Percentiles rank a stretch among this genome's conserved stretches.
These are phyloP conservation scores for Apotomis capreana DNA, from an alignment of 2,888 invertebrate genomes.

Conservation along the genomic window DNA sequence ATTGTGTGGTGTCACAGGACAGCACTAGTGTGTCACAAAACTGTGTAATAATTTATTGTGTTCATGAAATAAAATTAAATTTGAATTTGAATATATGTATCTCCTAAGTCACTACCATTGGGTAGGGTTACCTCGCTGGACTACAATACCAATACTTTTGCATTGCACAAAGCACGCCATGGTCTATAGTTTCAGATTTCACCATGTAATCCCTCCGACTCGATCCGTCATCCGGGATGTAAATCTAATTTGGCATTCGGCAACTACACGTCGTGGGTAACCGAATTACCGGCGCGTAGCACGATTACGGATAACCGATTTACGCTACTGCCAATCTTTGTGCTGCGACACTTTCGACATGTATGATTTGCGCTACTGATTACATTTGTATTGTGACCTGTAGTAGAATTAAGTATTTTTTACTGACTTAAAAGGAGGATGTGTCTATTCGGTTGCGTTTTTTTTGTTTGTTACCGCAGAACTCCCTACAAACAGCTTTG, in stretches of 20 bases:
- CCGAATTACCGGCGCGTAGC: slow-evolving; percentile 66
- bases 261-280: slow-evolving; percentile 66
- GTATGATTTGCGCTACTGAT: slow-evolving; percentile 29
- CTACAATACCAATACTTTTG: too few relatives aligned
- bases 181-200: slow-evolving; percentile 40
- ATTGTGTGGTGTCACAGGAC: too few relatives aligned
- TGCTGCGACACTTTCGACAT: slow-evolving; percentile 29
- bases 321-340: slow-evolving; percentile 54
- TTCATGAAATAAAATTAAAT: too few relatives aligned
- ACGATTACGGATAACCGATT: slow-evolving; percentile 64
- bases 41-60: too few relatives aligned
- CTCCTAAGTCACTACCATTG: too few relatives aligned
- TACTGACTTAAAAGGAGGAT: background rate
- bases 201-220: slow-evolving; percentile 39
- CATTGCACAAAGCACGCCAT: background rate
- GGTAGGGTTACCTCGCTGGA: too few relatives aligned
- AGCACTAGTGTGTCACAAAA: too few relatives aligned
- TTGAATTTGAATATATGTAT: too few relatives aligned
- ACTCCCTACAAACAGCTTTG: too few relatives aligned
- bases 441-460: too few relatives aligned
- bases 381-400: slow-evolving; percentile 15
- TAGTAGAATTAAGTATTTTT: background rate
- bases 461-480: too few relatives aligned
- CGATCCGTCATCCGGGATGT: slow-evolving; percentile 77
- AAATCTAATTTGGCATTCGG: slow-evolving; percentile 77